Evolutionary conservation across 2,888 invertebrate genomes (phyloP).

Genomic region (Eueremaeus valkanovi): DNA sequence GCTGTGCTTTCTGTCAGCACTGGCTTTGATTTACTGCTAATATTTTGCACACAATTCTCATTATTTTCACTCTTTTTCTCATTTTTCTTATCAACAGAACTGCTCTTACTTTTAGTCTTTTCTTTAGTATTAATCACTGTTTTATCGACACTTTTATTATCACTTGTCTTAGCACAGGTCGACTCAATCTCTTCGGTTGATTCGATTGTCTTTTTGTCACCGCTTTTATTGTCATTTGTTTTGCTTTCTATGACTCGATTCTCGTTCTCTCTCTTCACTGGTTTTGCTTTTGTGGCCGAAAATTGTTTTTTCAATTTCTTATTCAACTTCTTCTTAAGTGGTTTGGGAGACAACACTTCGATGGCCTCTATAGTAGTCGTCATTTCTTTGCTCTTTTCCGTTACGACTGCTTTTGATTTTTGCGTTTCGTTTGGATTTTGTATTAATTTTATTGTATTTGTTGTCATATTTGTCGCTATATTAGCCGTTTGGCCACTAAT

Average conservation of each 20-base stretch:
- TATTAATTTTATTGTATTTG: constrained; percentile 15
- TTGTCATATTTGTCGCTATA: not conserved
- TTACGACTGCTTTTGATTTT: not conserved
- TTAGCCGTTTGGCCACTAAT: constrained; percentile 5
- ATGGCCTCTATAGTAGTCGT: constrained; percentile 22
- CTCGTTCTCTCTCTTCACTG: not conserved
- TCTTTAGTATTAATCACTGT: not conserved
- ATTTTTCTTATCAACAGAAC: not conserved
- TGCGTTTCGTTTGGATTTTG: not conserved
- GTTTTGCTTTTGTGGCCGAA: not conserved
- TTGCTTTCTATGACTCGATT: not conserved
- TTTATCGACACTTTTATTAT: not conserved
- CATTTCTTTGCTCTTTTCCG: not conserved
- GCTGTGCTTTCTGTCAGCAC: not conserved
- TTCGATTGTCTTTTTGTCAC: not conserved
- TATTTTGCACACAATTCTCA: constrained; percentile 1
- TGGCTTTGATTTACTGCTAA: not conserved
- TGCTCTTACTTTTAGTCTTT: not conserved
- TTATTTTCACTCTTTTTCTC: not conserved
- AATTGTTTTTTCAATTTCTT: not conserved
- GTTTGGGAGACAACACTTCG: not conserved
- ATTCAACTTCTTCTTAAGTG: not conserved
- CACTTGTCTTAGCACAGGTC: not conserved
- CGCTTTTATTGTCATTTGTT: not conserved
- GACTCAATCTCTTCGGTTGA: not conserved